Base-by-base conservation (phyloP, 2,888 invertebrate species). In the Cheilosia impressa region DNA sequence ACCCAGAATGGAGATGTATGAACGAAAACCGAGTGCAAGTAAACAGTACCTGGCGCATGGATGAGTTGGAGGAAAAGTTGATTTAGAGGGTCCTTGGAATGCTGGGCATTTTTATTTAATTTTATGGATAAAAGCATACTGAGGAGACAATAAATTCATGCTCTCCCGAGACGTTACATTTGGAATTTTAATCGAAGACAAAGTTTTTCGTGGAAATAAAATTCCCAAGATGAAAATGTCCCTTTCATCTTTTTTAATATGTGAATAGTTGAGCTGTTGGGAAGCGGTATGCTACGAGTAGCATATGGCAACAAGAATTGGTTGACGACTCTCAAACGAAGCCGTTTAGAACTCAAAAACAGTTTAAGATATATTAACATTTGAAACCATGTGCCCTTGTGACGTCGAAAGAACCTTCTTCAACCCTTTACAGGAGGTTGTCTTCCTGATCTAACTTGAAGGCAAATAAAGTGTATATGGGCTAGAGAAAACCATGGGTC, bases 101-200 rank as follows among this genome's bases (percentile, higher is more conserved):
- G 41, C 24, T 15, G 45, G 38, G 69, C 58, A 84, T 69, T 84
- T 71, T 84, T 80, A 71, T 84, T 84, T 52, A 80, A 80, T 80
- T 71, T 84, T 41, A 63, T 45, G 47, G 75, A 80, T 71, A 45
- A 80, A 71, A 62, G 84, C 47, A 75, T 71, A 58, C 13, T 38
- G 13, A 13, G 15, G 65, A 31, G 47, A 71, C 75, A 84, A 84
- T 80, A 84, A 84, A 84, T 84, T 65, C 60, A 80, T 43, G 52
- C 6, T 55, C 47, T 69, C 24, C 60, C 24, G 4, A 60, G 58
- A 52, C n/a, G 76, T 34, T 68, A 41, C 62, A 68, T 27, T 6
- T 22, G 55, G 78, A 78, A 78, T 78, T 78, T 78, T 69, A 63
- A 78, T 78, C 47, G 55, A 69, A 53, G n/a, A 34, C 3, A 57